Conservation (phyloP, 2,797 vertebrate genomes). For the Nasua narica region DNA sequence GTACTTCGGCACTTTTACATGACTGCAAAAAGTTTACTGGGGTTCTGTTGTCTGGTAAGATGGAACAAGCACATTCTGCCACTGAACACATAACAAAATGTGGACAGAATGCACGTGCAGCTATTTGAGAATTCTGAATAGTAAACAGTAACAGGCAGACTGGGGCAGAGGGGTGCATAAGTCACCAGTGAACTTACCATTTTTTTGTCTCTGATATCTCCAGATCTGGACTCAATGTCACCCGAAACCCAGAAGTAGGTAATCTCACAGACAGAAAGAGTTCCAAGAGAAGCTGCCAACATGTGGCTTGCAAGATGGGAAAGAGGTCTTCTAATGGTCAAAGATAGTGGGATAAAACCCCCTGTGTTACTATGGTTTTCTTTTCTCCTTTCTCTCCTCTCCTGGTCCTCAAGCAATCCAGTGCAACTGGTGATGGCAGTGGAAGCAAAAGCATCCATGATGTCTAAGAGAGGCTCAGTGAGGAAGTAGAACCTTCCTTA, state of each 20-base stretch:
- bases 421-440: neutral
- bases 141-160: neutral
- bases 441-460: neutral
- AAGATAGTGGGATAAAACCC: neutral
- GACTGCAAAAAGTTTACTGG: neutral
- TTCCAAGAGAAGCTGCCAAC: neutral
- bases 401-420: neutral
- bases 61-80: neutral
- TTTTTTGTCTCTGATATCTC: neutral
- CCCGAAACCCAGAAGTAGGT: neutral
- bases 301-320: neutral
- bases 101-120: neutral
- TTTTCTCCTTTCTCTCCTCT: neutral
- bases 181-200: neutral
- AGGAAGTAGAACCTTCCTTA: neutral
- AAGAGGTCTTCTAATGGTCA: neutral
- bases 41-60: neutral
- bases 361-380: neutral
- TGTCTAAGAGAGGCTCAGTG: neutral
- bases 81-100: neutral
- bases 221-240: neutral
- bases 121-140: neutral
- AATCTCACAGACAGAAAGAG: neutral
- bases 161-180: neutral
- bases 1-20: neutral